phyloP scores from a whole-genome alignment of 2,888 invertebrate species.

The Drosophila bunnanda region DNA sequence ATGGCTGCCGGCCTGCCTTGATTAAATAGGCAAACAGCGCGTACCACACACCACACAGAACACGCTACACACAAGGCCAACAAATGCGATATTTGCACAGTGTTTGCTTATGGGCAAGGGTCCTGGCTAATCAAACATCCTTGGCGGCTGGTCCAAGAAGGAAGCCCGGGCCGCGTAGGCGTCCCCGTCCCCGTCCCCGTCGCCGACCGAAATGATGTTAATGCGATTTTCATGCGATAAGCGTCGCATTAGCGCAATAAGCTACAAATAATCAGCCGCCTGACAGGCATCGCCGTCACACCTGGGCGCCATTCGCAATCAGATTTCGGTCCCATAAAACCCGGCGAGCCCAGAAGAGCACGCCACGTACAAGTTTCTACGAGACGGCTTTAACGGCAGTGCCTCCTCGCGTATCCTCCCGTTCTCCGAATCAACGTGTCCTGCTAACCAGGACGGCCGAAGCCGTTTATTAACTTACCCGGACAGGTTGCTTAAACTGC shows the following conservation, averaged over 20 bases:
- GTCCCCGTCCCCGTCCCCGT: not conserved
- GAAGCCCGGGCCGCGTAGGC: conserved; percentile 13
- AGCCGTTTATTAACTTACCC: conserved; percentile 43
- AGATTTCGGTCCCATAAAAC: conserved; percentile 36
- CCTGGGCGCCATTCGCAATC: conserved; percentile 43
- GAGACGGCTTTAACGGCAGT: conserved; percentile 29
- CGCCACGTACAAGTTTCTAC: conserved; percentile 18
- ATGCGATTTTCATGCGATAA: conserved; percentile 77
- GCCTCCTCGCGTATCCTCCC: not conserved
- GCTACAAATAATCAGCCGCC: conserved; percentile 71
- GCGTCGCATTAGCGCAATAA: conserved; percentile 74
- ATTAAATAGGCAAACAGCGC: conserved; percentile 64
- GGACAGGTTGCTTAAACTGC: conserved; percentile 35
- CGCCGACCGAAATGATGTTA: conserved; percentile 47
- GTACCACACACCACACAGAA: conserved; percentile 12
- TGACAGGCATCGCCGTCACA: conserved; percentile 51
- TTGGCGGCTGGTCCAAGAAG: conserved; percentile 4
- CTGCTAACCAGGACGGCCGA: conserved; percentile 10
- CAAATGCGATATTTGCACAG: conserved; percentile 48
- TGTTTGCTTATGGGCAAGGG: conserved; percentile 33
- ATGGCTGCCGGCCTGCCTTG: conserved; percentile 59
- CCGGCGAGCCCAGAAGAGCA: conserved; percentile 1
- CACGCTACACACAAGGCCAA: conserved; percentile 12
- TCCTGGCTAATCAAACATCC: conserved; percentile 66
- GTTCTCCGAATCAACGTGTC: not conserved